Base-by-base conservation (phyloP, 2,113 vertebrate genomes). In the Anoplopoma fimbria region DNA sequence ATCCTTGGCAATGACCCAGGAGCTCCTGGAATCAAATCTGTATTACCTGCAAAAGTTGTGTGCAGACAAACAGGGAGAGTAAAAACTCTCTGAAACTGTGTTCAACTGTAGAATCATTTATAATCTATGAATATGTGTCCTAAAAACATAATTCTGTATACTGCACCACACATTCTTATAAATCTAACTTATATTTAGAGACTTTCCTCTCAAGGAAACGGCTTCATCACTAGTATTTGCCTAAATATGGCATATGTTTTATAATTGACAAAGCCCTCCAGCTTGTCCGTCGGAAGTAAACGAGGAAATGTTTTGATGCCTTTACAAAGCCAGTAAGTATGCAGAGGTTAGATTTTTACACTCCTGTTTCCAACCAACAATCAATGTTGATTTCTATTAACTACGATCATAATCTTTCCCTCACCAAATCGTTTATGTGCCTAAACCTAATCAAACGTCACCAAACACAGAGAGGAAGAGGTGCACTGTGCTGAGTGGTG, bases 1-100 rank as follows among this genome's bases (percentile, higher is more conserved):
- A 86, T 67, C 76, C 49, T 70, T 74, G 13, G 49, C 23, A 23
- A 17, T 65, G 63, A 70, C 29, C 51, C 42, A 31, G 17, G 21
- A 29, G 47, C 25, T 51, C 36, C 47, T 55, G 34, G 55, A 45
- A 27, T 69, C 13, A 64, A 67, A 40, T 42, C 34, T 62, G 53
- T 40, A n/a, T 27, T 25, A 45, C 12, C 75, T 47, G 17, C 23
- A 51, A 31, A 15, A 27, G 25, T 72, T 57, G 9, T 29, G 3
- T 72, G 42, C 29, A 6, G 21, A 34, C 29, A 61, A 23, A 62
- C 2, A 12, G 17, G 33, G 25, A 27, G 53, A 38, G 23, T 23
- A 47, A 6, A 69, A 42, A 45, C n/a, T 67, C 60, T 31, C 27
- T 71, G 14, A 36, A 53, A 23, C n/a, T 21, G 1, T 72, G 34